phyloP scores from a whole-genome alignment of 2,888 invertebrate genomes.

The Synanthedon formicaeformis region DNA sequence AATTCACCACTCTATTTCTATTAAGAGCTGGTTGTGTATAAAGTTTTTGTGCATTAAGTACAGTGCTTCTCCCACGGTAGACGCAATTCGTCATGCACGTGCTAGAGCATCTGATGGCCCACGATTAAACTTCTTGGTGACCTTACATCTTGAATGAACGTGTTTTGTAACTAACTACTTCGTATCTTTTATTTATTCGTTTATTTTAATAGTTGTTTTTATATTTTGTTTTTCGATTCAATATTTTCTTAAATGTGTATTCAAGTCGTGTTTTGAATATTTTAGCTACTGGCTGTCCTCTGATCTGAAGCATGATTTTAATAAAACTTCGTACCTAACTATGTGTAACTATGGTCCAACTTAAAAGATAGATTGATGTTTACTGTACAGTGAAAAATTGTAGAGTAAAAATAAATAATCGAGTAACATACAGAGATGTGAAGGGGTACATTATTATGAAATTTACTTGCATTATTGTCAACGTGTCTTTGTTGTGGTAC shows the following conservation, averaged over 20 bases:
- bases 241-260: not conserved
- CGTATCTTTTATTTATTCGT: conserved; percentile 5
- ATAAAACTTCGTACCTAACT: no score
- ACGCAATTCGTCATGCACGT: conserved; percentile 64
- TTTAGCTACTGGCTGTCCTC: no score
- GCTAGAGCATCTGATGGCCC: conserved; percentile 60
- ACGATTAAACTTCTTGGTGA: conserved; percentile 43
- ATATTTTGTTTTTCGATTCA: not conserved
- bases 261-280: not conserved
- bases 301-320: no score
- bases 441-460: not conserved
- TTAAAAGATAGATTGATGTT: no score
- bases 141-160: conserved; percentile 46
- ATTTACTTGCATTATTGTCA: conserved; percentile 14
- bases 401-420: no score
- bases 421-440: not conserved
- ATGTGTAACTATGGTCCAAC: no score
- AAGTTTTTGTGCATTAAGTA: no score
- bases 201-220: not conserved
- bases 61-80: conserved; percentile 59
- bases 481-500: conserved; percentile 16
- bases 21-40: no score
- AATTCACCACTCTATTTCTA: no score
- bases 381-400: no score
- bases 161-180: conserved; percentile 57